Evolutionary conservation across 2,888 invertebrate species (phyloP).

Genomic region (Euspilapteryx auroguttella): DNA sequence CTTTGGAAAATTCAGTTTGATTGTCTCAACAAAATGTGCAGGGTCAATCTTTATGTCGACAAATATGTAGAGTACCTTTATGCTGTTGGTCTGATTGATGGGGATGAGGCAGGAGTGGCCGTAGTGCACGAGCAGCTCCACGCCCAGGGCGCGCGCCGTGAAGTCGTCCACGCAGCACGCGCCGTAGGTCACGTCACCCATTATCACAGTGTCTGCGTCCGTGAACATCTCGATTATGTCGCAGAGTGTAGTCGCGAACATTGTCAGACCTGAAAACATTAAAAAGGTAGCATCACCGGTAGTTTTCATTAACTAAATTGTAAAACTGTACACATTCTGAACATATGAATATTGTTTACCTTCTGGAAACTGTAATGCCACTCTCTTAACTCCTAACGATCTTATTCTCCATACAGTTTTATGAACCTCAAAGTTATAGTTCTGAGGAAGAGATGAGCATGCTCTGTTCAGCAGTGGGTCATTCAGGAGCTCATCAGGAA

Average conservation of each 20-base stretch:
- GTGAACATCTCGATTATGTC: constrained; percentile 92
- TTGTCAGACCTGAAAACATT: constrained; percentile 64
- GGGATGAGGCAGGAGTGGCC: constrained; percentile 97
- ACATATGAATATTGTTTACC: constrained; percentile 37
- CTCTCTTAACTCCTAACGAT: constrained; percentile 79
- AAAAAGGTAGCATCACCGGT: too few species aligned
- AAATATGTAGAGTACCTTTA: constrained; percentile 95
- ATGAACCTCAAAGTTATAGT: constrained; percentile 97
- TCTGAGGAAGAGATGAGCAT: constrained; percentile 77
- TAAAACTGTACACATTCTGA: too few species aligned
- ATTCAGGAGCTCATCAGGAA: constrained; percentile 78
- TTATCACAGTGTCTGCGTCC: constrained; percentile 88
- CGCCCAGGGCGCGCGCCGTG: constrained; percentile 87
- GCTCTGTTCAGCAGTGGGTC: constrained; percentile 74
- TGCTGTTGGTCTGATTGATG: constrained; percentile 78
- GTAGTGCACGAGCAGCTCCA: constrained; percentile 92
- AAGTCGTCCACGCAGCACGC: constrained; percentile 99
- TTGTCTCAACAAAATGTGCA: constrained; percentile 87
- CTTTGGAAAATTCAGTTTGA: constrained; percentile 72
- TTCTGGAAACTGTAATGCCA: constrained; percentile 97
- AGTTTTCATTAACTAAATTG: too few species aligned
- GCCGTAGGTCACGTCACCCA: constrained; percentile 99
- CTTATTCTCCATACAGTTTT: constrained; percentile 97
- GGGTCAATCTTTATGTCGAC: constrained; percentile 98
- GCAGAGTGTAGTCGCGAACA: constrained; percentile 91